A percentile compares a stretch with the other conserved stretches of the same genome.
These are phyloP conservation scores for Vombatus ursinus DNA, from an alignment of 2,113 vertebrate genomes.

Conservation along the genomic window DNA sequence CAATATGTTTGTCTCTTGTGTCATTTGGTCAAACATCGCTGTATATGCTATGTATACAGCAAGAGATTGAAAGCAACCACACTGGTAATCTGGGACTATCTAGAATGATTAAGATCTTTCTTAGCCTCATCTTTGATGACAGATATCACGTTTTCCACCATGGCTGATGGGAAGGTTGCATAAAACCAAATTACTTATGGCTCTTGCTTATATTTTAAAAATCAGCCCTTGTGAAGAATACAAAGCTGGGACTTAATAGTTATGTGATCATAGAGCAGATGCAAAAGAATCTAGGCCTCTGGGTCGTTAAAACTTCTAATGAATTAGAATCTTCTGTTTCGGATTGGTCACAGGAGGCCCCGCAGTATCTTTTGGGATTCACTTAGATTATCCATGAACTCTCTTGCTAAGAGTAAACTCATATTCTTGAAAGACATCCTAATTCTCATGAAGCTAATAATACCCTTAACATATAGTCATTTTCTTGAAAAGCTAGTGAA, in stretches of 20 bases:
- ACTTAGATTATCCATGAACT: constrained; percentile 55
- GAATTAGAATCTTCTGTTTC: background rate
- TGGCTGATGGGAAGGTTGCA: background rate
- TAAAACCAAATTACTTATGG: constrained; percentile 3
- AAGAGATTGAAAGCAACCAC: background rate
- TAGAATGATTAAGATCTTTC: background rate
- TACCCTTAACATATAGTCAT: background rate
- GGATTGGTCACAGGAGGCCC: constrained; percentile 18
- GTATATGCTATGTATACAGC: background rate
- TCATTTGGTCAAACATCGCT: background rate
- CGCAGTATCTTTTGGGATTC: constrained; percentile 13
- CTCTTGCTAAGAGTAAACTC: constrained; percentile 27
- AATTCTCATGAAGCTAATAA: constrained; percentile 11
- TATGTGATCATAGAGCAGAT: constrained; percentile 2
- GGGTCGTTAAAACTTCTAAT: background rate
- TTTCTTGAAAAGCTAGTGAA: constrained; percentile 1
- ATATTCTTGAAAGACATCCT: constrained; percentile 8
- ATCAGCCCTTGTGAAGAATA: constrained; percentile 10
- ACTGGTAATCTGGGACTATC: background rate
- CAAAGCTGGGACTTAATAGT: constrained; percentile 23
- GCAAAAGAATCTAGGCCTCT: background rate
- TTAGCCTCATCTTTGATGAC: background rate
- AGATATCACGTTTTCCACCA: background rate
- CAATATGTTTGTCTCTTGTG: background rate
- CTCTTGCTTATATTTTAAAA: background rate